Evolutionary conservation across 37 sponge, comb jelly and placozoan species (phyloP), one percentile per base, ranked within the genome.

Genomic region (Ianthella basta): DNA sequence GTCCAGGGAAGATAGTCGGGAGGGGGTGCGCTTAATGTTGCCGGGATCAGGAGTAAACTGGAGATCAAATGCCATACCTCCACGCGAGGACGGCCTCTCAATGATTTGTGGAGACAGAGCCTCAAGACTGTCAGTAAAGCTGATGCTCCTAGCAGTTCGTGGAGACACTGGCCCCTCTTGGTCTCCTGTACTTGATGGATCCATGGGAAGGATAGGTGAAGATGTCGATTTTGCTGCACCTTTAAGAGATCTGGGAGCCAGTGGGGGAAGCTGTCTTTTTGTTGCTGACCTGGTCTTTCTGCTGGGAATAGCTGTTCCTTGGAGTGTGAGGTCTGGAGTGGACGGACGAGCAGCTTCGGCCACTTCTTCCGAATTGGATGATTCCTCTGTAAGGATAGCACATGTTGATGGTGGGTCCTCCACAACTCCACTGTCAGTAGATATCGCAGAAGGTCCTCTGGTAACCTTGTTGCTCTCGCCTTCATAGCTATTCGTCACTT

Each of bases 11-110:
- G 0, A 8, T 3, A 75, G 13, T 24, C 40, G 38, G n/a, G 78
- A 75, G 16, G 78, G 78, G 12, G 78, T 75, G 24, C 53, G 78
- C 54, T 75, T 75, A 24, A 36, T 41, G 10, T 75, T 75, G 23
- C 78, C 78, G 4, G 78, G 1, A 8, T 75, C 78, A 4, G 78
- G 78, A 3, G 59, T 72, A 33, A 85, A 85, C 34, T 68, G 55
- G 4, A 85, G 83, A 30, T 85, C 86, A 85, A 85, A 85, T 12
- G 86, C 86, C 33, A 68, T 23, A 1, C 86, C 86, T 14, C 86
- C 72, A 24, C 86, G 39, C 21, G 86, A 85, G 24, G 79, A 59
- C 14, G 86, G 86, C 5, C 86, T 34, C 60, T 85, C 79, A 4
- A 55, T 72, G 4, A 85, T 55, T 6, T 55, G 55, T 2, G 59